Percentiles rank a stretch among this genome's conserved stretches.
phyloP scores from a whole-genome alignment of 2,888 invertebrate genomes.

The Tetheella fluctuosa region DNA sequence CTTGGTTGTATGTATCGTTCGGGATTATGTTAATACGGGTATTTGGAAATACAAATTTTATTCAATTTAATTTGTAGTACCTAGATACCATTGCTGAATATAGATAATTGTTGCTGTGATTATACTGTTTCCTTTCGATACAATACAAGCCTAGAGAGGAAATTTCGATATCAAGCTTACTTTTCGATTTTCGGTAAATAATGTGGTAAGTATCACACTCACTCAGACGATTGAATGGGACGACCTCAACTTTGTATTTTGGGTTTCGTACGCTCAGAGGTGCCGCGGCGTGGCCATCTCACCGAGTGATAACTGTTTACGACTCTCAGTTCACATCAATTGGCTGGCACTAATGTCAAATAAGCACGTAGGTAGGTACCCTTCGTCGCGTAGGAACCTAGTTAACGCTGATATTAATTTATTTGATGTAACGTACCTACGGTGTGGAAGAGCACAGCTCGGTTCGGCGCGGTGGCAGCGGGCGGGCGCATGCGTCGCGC shows the following conservation, averaged over 20 bases:
- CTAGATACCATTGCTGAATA: too few species aligned
- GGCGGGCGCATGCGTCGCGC: constrained; percentile 65
- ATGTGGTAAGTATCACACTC: too few species aligned
- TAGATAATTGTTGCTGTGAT: too few species aligned
- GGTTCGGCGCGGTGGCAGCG: constrained; percentile 11
- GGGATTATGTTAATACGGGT: too few species aligned
- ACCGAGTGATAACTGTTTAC: constrained; percentile 28
- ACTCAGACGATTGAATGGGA: too few species aligned
- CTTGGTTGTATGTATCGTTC: constrained; percentile 8
- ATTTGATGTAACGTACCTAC: constrained; percentile 66
- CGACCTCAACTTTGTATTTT: too few species aligned
- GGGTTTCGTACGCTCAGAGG: background rate
- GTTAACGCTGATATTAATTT: constrained; percentile 60
- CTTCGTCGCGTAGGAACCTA: constrained; percentile 36
- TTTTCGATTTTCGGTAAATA: too few species aligned
- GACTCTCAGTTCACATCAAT: constrained; percentile 24
- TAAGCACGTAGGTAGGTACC: constrained; percentile 37
- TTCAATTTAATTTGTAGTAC: too few species aligned
- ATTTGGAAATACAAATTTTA: background rate
- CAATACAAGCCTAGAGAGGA: too few species aligned
- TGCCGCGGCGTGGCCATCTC: background rate
- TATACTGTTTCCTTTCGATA: too few species aligned
- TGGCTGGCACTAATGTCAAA: constrained; percentile 37
- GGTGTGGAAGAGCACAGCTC: constrained; percentile 16
- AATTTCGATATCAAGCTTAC: too few species aligned